Evolutionary conservation across 2,113 vertebrate species (phyloP), one percentile per base, ranked within the genome.

Genomic region (Paramormyrops kingsleyae): DNA sequence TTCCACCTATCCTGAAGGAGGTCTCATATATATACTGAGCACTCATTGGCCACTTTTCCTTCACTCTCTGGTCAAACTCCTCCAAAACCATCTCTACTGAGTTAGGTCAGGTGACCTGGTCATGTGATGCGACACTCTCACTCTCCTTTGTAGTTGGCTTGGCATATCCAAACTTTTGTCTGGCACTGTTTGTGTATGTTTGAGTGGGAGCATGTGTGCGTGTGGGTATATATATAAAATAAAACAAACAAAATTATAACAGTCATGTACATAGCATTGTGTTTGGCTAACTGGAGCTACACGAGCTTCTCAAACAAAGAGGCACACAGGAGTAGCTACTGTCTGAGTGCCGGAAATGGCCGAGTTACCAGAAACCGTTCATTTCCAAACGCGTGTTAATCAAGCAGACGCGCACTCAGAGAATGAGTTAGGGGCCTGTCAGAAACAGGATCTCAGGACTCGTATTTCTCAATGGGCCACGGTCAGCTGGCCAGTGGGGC

Each of bases 381-480:
- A 19, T 80, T 80, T 80, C 31, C 74, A 80, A 80, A 80, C 12
- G 35, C 5, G 6, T 42, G 35, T 80, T 80, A 35, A 80, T 80
- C 74, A 80, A 35, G 15, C 62, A 50, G 52, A 49, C 15, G 21
- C 5, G 56, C 50, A 88, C 31, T 35, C 88, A 74, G 59, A 88
- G 42, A 56, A 56, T 53, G 88, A 56, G 74, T 89, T 89, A 31
- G 49, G 88, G 74, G 80, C 80, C 50, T 50, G 74, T 80, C 77
- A 35, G 88, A 89, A 89, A 89, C 88, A 89, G 88, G 49, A 83
- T 89, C 77, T 89, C 80, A 47, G 74, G 70, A 83, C 88, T 83
- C 74, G 80, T 9, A n/a, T 83, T 89, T 74, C 74, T 77, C 74
- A 83, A 59, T 56, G 88, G 80, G 27, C 17, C 27, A 83, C 49